Percentiles rank a stretch among this genome's conserved stretches.
These are phyloP conservation scores for Arothron firmamentum DNA, from an alignment of 2,113 vertebrate genomes.

Conservation along the genomic window DNA sequence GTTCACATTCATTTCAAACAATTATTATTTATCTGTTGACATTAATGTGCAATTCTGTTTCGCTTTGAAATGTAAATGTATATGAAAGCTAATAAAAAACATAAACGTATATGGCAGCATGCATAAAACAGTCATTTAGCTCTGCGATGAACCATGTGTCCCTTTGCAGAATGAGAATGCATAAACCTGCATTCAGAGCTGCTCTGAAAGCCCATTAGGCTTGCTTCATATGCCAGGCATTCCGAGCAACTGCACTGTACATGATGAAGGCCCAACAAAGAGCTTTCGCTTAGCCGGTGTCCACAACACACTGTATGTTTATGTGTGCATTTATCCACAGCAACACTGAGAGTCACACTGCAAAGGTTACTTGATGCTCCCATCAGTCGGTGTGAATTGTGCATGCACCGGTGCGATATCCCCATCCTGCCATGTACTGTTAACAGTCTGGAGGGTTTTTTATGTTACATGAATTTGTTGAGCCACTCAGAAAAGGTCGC, in stretches of 20 bases:
- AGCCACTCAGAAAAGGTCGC: constrained; percentile 36
- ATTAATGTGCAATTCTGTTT: constrained; percentile 10
- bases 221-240: constrained; percentile 67
- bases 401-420: too few species aligned
- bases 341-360: constrained; percentile 29
- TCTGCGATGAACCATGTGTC: constrained; percentile 38
- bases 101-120: background rate
- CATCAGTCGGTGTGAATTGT: constrained; percentile 32
- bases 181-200: constrained; percentile 35
- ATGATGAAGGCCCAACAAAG: constrained; percentile 60
- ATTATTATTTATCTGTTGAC: constrained; percentile 31
- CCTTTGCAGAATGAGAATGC: constrained; percentile 48
- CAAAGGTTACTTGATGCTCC: constrained; percentile 34
- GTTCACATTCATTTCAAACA: constrained; percentile 13
- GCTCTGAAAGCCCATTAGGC: constrained; percentile 67
- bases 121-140: background rate
- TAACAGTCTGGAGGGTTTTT: too few species aligned
- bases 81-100: background rate
- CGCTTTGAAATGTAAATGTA: constrained; percentile 10
- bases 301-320: constrained; percentile 23
- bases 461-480: constrained; percentile 6
- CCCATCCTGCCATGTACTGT: too few species aligned
- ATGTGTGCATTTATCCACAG: constrained; percentile 31
- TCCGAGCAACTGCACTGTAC: constrained; percentile 54
- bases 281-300: constrained; percentile 61